Conservation (phyloP, 2,113 vertebrate genomes). For the Brienomyrus longianalis region DNA sequence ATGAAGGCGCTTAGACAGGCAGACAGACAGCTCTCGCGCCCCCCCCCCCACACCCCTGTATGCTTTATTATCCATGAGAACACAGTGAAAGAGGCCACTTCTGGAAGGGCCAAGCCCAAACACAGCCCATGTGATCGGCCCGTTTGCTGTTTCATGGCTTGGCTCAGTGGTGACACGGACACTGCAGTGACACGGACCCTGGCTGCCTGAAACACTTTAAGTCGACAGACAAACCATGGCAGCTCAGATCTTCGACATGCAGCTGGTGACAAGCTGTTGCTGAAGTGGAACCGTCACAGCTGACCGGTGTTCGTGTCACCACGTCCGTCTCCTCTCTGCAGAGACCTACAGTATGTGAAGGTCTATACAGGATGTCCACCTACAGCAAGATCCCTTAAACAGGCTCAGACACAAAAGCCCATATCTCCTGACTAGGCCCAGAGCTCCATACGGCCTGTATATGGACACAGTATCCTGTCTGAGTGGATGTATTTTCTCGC, state of each 20-base stretch:
- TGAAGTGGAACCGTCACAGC: not conserved
- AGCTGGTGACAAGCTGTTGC: not conserved
- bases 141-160: not conserved
- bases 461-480: not conserved
- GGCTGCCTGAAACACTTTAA: not conserved
- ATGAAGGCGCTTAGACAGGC: slow-evolving; percentile 36
- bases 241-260: not conserved
- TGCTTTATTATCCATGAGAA: slow-evolving; percentile 40
- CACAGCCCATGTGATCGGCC: not conserved
- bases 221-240: not conserved
- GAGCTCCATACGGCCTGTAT: not conserved
- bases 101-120: not conserved
- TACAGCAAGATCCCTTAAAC: not conserved
- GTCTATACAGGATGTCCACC: not conserved
- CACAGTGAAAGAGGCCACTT: slow-evolving; percentile 28
- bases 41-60: slow-evolving; percentile 30
- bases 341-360: not conserved
- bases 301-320: not conserved
- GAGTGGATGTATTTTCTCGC: not conserved
- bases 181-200: not conserved
- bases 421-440: not conserved
- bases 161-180: not conserved
- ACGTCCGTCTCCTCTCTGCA: not conserved
- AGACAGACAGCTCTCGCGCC: slow-evolving; percentile 33
- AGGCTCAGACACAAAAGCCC: not conserved